phyloP scores from a whole-genome alignment of 2,797 vertebrate genomes.

The Rhinatrema bivittatum region DNA sequence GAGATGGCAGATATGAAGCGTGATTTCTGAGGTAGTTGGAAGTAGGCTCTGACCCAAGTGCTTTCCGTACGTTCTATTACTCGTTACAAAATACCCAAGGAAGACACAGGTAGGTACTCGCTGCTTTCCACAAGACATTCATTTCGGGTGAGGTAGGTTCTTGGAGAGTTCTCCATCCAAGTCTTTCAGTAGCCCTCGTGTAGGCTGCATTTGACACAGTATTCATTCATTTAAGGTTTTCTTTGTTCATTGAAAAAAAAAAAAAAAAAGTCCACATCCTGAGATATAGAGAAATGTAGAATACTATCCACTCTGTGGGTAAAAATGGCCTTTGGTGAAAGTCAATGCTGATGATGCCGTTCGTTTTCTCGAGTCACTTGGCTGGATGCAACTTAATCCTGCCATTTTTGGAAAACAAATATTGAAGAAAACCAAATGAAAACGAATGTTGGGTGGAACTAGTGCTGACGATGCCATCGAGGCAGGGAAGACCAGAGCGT shows the following conservation, averaged over 20 bases:
- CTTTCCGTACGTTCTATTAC: conserved; percentile 22
- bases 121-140: conserved; percentile 89
- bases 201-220: conserved; percentile 53
- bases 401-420: no score
- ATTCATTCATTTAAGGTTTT: background rate
- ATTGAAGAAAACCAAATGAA: no score
- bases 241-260: conserved; percentile 24
- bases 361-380: conserved; percentile 28
- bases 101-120: conserved; percentile 68
- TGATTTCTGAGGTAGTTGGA: conserved; percentile 61
- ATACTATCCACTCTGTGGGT: conserved; percentile 23
- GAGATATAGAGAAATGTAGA: conserved; percentile 66
- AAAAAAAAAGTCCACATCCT: conserved; percentile 79
- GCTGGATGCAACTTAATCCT: conserved; percentile 27
- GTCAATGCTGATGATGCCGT: conserved; percentile 14
- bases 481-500: conserved; percentile 12
- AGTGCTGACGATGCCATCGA: conserved; percentile 35
- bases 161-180: conserved; percentile 60
- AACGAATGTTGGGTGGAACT: no score
- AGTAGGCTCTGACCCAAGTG: conserved; percentile 58
- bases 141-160: conserved; percentile 99
- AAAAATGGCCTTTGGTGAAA: background rate
- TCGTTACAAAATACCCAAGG: conserved; percentile 58
- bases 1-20: conserved; percentile 23
- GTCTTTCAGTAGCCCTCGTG: conserved; percentile 45